Base-by-base conservation (phyloP, 1,140 invertebrate genomes). In the Charaxes varanes region DNA sequence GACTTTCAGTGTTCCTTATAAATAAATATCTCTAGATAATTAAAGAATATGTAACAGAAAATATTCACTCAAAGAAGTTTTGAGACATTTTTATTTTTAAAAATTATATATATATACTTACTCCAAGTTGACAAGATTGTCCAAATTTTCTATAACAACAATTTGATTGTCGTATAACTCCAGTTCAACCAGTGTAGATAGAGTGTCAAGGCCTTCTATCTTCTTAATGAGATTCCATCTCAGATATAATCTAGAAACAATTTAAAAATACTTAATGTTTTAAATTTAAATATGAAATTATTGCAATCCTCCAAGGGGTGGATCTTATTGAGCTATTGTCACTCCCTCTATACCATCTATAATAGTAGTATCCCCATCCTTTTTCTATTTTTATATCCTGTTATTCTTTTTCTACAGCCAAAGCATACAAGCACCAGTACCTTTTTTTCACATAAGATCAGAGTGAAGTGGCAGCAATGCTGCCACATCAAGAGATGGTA, bases 131-230 rank as follows among this genome's bases (percentile, higher is more conserved):
- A 94, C 89, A 5, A 98, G 87, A 11, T 86, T 73, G 51, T 95
- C 91, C 8, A 98, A 84, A 76, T 96, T 96, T 81, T 98, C 96
- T 61, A 98, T 96, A 46, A 88, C 86, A 1, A 90, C 91, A 27
- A 98, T 95, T 85, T 97, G 96, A 85, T 99, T 99, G 81, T 99
- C 98, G 77, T 99, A 97, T 1, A 99, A 85, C 62, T 99, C 97
- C 33, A 99, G 73, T 68, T 98, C 96, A 27, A 87, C 87, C 0
- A 98, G 82, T 10, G 89, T 94, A 2, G 84, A 87, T 4, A 97
- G 73, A 1, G 86, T 90, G 40, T 90, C 70, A 11, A 97, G 69
- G 77, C 96, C 96, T 73, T 97, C 94, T 65, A 99, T 98, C 65
- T 94, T 95, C 57, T 94, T 97, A 6, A 99, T 95, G 0, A 97